A percentile compares a stretch with the other conserved stretches of the same genome.
Conservation (phyloP, 2,113 vertebrate genomes). For the Actenoides hombroni region DNA sequence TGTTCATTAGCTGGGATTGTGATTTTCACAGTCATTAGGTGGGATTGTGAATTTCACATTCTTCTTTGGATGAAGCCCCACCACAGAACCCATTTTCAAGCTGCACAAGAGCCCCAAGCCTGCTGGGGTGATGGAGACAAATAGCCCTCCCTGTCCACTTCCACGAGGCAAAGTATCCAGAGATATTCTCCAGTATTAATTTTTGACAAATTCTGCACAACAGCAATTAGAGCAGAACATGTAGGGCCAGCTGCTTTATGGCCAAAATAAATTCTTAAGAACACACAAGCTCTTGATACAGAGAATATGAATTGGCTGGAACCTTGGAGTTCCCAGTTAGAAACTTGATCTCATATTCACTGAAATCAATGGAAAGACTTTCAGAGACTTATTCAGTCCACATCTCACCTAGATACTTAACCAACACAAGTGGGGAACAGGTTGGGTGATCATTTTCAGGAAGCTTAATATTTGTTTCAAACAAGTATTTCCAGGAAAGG, state of each 20-base stretch:
- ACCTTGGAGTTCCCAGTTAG: not conserved
- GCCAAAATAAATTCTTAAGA: too few relatives aligned
- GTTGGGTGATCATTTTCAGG: not conserved
- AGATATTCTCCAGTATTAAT: not conserved
- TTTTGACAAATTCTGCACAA: not conserved
- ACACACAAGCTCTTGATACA: not conserved
- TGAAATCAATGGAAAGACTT: not conserved
- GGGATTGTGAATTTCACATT: not conserved
- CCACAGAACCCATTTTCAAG: not conserved
- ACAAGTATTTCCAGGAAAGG: not conserved
- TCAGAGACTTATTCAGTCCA: not conserved
- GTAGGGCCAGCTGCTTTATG: not conserved
- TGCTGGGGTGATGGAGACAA: not conserved
- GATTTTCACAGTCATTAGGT: not conserved
- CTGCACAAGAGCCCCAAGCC: not conserved
- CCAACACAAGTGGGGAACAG: not conserved
- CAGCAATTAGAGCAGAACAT: not conserved
- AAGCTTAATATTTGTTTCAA: not conserved
- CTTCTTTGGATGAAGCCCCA: not conserved
- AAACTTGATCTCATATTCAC: not conserved
- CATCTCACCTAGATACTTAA: not conserved
- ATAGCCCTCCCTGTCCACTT: not conserved
- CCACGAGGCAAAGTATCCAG: not conserved
- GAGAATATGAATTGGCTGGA: not conserved
- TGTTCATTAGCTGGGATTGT: accelerated